Percentiles rank a stretch among this genome's conserved stretches.
Conservation (phyloP, 2,888 invertebrate species). For the Tribolium freemani region DNA sequence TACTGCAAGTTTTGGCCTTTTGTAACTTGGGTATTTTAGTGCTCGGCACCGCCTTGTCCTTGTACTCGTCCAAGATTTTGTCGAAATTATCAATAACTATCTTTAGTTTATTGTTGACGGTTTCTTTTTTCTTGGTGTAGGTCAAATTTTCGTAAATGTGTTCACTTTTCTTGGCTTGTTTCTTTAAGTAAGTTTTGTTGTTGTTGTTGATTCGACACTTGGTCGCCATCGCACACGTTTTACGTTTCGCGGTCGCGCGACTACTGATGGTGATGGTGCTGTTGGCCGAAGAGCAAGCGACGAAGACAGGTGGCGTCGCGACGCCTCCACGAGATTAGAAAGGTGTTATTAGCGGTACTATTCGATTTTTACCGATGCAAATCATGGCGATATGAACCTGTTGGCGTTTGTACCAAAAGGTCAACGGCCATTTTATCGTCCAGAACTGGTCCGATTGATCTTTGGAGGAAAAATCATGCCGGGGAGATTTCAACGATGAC, state of each 20-base stretch:
- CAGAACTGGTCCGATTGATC: constrained; percentile 32
- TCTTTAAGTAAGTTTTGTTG: constrained; percentile 47
- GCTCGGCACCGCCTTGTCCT: constrained; percentile 50
- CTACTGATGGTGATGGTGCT: constrained; percentile 24
- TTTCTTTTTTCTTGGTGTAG: constrained; percentile 66
- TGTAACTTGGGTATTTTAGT: constrained; percentile 72
- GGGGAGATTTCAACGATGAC: not conserved
- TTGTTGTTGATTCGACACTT: constrained; percentile 8
- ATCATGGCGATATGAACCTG: constrained; percentile 36
- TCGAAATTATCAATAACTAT: constrained; percentile 71
- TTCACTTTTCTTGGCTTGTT: constrained; percentile 55
- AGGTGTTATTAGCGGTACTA: constrained; percentile 25
- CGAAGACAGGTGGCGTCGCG: constrained; percentile 22
- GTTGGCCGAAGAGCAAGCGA: not conserved
- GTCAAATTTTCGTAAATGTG: constrained; percentile 59
- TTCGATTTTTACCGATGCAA: constrained; percentile 33
- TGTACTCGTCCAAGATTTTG: constrained; percentile 70
- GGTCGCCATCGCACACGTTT: constrained; percentile 30
- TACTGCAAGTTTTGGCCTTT: constrained; percentile 80
- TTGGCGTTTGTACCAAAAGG: not conserved
- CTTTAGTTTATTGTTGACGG: constrained; percentile 67
- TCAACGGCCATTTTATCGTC: constrained; percentile 30
- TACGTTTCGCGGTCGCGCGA: constrained; percentile 15
- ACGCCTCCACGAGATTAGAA: constrained; percentile 26
- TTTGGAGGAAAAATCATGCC: not conserved